A percentile compares a stretch with the other conserved stretches of the same genome.
phyloP scores from a whole-genome alignment of 2,113 vertebrate genomes.

The Hiodon alosoides region DNA sequence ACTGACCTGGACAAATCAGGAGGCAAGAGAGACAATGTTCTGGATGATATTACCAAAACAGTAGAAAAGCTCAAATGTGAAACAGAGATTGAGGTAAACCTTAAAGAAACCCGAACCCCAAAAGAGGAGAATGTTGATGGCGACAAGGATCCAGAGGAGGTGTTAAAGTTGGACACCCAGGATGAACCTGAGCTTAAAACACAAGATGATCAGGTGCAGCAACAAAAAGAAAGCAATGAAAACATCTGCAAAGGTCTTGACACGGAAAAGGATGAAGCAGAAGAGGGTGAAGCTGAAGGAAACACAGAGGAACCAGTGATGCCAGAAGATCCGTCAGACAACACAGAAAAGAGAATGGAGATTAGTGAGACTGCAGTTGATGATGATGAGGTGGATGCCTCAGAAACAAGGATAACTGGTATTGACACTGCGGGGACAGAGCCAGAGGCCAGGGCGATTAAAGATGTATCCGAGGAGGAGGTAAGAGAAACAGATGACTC shows the following conservation, averaged over 20 bases:
- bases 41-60: neutral
- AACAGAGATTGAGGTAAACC: neutral
- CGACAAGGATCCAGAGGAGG: neutral
- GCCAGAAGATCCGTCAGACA: neutral
- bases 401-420: neutral
- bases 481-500: constrained; percentile 20
- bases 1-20: neutral
- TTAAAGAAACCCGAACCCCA: neutral
- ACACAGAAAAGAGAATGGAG: neutral
- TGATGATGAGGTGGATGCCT: neutral
- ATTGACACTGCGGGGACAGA: constrained; percentile 14
- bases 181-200: neutral
- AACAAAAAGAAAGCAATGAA: neutral
- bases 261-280: neutral
- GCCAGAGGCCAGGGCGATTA: neutral
- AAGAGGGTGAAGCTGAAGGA: neutral
- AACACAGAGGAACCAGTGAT: neutral
- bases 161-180: neutral
- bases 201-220: constrained; percentile 8
- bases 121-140: neutral
- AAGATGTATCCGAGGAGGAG: constrained; percentile 13
- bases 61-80: neutral
- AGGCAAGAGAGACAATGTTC: neutral
- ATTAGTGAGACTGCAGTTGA: neutral
- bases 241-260: neutral